These are phyloP conservation scores for Conus canariensis DNA, from an alignment of 2,888 invertebrate genomes.

Conservation along the genomic window DNA sequence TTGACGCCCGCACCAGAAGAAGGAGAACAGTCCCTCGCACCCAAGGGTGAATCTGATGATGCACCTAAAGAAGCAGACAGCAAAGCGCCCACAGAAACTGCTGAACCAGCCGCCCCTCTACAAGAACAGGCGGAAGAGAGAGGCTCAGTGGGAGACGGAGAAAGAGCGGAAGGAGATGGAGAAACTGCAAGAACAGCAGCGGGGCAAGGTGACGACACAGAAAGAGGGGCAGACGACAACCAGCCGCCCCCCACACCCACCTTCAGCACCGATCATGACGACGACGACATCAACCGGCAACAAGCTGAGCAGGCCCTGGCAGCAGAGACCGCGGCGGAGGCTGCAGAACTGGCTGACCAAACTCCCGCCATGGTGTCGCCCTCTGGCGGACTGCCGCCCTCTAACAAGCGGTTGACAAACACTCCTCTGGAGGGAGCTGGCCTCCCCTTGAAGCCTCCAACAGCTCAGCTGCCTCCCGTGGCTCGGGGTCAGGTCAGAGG, in stretches of 20 bases:
- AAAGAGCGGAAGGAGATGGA: neutral
- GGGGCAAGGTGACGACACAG: neutral
- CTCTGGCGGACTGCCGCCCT: neutral
- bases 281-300: neutral
- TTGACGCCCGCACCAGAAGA: too few relatives aligned
- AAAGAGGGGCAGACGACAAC: neutral
- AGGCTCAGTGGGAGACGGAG: neutral
- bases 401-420: neutral
- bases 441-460: slow-evolving; percentile 2
- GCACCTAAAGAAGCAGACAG: neutral
- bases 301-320: neutral
- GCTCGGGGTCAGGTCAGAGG: slow-evolving; percentile 45
- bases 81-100: neutral
- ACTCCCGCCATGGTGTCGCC: neutral
- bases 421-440: slow-evolving; percentile 21
- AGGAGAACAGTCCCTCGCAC: too few relatives aligned
- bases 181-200: neutral
- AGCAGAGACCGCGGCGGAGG: neutral
- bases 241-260: slow-evolving; percentile 11
- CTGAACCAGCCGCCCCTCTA: neutral
- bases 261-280: slow-evolving; percentile 4
- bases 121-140: neutral
- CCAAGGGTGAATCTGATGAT: too few relatives aligned
- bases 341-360: neutral
- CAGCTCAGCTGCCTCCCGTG: slow-evolving; percentile 35